Conservation (phyloP, 2,888 invertebrate genomes). For the Chymomyza amoena region DNA sequence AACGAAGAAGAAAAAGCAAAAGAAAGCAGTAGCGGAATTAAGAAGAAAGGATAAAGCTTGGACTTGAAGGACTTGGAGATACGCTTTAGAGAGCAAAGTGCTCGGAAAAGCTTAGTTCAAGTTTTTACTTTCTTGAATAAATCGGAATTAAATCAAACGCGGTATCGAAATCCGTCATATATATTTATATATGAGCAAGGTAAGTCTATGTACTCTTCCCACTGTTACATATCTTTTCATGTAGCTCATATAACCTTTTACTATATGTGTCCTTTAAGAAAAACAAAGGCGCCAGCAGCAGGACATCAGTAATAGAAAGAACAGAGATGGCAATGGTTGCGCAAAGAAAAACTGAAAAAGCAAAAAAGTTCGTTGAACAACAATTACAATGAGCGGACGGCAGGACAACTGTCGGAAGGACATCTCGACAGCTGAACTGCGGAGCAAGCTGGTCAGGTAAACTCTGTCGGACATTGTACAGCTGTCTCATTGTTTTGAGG, state of each 20-base stretch:
- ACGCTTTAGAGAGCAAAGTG: no score
- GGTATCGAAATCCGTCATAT: no score
- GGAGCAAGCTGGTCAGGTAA: neutral
- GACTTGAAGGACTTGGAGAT: no score
- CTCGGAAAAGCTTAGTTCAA: no score
- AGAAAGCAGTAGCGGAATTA: neutral
- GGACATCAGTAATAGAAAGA: neutral
- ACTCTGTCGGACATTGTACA: conserved; percentile 30
- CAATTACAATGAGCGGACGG: conserved; percentile 59
- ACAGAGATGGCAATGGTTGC: conserved; percentile 3
- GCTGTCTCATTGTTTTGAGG: conserved; percentile 44
- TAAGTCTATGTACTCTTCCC: no score
- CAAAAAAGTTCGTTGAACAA: conserved; percentile 49
- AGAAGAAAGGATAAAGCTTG: no score
- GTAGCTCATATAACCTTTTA: no score
- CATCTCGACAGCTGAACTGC: neutral
- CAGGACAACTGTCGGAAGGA: neutral
- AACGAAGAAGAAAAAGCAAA: neutral
- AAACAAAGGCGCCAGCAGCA: conserved; percentile 2
- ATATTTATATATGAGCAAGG: no score
- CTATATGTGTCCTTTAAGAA: neutral
- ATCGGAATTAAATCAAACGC: no score
- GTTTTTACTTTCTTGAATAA: no score
- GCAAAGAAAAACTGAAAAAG: neutral
- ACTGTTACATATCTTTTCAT: no score